Base-by-base conservation (phyloP, 2,888 invertebrate species). In the Lapara coniferarum region DNA sequence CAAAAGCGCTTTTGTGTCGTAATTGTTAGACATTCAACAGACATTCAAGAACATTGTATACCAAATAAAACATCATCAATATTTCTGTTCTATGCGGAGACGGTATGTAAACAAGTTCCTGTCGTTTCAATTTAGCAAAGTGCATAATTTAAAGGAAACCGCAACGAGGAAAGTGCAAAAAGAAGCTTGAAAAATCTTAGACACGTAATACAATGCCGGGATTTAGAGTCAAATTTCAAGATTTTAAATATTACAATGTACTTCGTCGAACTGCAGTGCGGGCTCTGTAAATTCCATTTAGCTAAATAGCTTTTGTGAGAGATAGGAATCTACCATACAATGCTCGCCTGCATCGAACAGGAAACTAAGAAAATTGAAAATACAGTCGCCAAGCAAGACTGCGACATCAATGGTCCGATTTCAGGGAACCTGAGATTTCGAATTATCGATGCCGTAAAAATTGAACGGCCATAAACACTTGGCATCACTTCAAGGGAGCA, bases 351-450 rank as follows among this genome's bases (percentile, higher is more conserved):
- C 85, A 90, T 86, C 85, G 85, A 89, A 85, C 85, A 84, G 87
- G 89, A 92, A 92, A 91, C 92, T 92, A 92, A 93, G 93, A 92
- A 93, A 93, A 93, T 93, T 93, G 93, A 93, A 93, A 93, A 92
- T 86, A 89, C 90, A 92, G 90, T 92, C 89, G 91, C 91, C 89
- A 86, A 89, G 89, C 88, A 86, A 89, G 87, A 87, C 86, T 87
- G 89, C 87, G 84, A 86, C 83, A 86, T 86, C 89, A 87, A 90
- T 89, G 85, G 88, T 92, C 90, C 90, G 90, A 91, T 91, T 92
- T 90, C 89, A 88, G 83, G 85, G 73, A 88, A 89, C 89, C 89
- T 87, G 89, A 91, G 89, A 89, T 90, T 91, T 89, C 83, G 84
- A 87, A 91, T 91, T 91, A 88, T 88, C 84, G 83, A 84, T 85